Evolutionary conservation across 1,140 invertebrate genomes (phyloP), one percentile per base, ranked within the genome.

Genomic region (Platyscapa corneri): DNA sequence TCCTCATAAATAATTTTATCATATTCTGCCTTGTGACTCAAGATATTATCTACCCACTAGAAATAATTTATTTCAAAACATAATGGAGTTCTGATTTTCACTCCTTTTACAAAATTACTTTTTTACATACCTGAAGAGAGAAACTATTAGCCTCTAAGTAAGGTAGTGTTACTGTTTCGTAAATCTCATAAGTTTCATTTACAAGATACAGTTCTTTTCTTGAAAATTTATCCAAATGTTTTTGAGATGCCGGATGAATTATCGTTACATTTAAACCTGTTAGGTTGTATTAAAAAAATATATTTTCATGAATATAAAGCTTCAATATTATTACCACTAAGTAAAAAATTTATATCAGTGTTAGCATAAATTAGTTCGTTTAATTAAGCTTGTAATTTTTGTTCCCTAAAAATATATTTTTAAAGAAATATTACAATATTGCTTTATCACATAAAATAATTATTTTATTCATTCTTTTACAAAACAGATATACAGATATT

Each of bases 1-100:
- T 99, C 97, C 92, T 99, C 97, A 77, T 94, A 94, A 10, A 99
- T 94, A 75, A 99, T 96, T 87, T 96, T 95, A 42, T 99, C 98
- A 8, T 94, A 93, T 94, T 99, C 98, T 83, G 95, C 95, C 90
- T 97, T 97, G 87, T 98, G 97, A 65, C 98, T 96, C 18, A 99
- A 91, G 87, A 99, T 98, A 92, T 99, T 99, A 90, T 98, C 97
- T 0, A 99, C 96, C 99, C 98, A 99, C 97, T 99, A 91, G 79
- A 96, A 95, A 87, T 87, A 90, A 89, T 86, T 42, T 78, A 84
- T 64, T 60, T 76, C 60, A 12, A 10, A 53, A 53, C 16, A 84
- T 46, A 82, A 34, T n/a, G 53, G 74, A 77, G 23, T 65, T 46
- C 12, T 46, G 18, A 32, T 34, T 32, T 74, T 53, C 18, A 83